Percentiles rank a stretch among this genome's conserved stretches.
Conservation (phyloP, 2,888 invertebrate genomes). For the Synanthedon formicaeformis region DNA sequence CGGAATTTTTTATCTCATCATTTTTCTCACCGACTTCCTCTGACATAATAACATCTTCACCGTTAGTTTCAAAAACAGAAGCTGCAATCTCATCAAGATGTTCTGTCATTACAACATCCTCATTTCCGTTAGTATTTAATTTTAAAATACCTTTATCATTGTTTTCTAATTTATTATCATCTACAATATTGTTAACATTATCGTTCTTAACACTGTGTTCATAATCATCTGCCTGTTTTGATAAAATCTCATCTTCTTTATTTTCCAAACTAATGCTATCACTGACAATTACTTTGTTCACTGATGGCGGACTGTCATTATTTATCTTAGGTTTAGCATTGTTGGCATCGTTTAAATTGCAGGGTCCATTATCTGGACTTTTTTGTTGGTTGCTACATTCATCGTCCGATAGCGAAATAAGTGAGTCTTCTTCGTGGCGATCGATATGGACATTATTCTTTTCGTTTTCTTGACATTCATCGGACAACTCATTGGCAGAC, state of each 20-base stretch:
- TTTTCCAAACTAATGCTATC: no score
- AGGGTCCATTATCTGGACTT: constrained; percentile 7
- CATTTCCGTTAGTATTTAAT: no score
- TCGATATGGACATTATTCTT: background rate
- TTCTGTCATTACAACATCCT: no score
- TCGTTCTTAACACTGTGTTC: background rate
- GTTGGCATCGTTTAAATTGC: constrained; percentile 26
- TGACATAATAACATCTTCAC: background rate
- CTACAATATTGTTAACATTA: background rate
- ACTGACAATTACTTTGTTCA: no score
- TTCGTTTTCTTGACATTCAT: background rate
- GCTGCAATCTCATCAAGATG: no score
- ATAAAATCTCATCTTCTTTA: no score
- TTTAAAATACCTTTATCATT: background rate
- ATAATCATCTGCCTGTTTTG: no score
- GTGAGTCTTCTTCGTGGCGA: constrained; percentile 24
- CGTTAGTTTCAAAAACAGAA: background rate
- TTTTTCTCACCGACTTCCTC: background rate
- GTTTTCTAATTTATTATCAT: background rate
- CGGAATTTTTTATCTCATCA: no score
- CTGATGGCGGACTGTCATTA: no score
- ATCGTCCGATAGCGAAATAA: constrained; percentile 41
- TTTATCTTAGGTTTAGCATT: no score
- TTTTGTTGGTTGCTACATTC: constrained; percentile 12
- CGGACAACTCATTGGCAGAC: background rate